Conservation (phyloP, 2,888 invertebrate genomes). For the Scaptomyza caliginosa region DNA sequence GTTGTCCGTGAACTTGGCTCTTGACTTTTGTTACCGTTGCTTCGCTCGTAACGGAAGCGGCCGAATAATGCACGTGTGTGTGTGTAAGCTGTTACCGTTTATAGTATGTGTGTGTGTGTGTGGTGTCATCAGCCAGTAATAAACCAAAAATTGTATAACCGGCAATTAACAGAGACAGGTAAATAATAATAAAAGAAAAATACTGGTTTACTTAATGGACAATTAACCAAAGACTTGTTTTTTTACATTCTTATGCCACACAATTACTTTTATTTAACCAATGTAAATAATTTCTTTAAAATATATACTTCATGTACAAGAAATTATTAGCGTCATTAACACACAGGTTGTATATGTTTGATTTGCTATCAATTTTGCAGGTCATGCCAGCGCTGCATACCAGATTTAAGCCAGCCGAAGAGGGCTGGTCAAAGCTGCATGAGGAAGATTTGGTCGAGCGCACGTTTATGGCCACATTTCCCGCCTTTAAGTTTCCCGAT, state of each 20-base stretch:
- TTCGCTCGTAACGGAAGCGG: slow-evolving; percentile 64
- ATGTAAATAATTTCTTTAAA: too few relatives aligned
- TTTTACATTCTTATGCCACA: too few relatives aligned
- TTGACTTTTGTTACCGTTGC: slow-evolving; percentile 64
- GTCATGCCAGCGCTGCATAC: slow-evolving; percentile 84
- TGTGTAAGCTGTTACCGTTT: slow-evolving; percentile 16
- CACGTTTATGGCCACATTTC: slow-evolving; percentile 87
- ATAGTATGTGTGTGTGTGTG: neutral
- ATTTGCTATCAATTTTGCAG: slow-evolving; percentile 56
- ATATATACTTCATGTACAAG: too few relatives aligned
- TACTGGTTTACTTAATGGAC: slow-evolving; percentile 16
- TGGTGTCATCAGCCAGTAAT: slow-evolving; percentile 36
- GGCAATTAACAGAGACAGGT: slow-evolving; percentile 33
- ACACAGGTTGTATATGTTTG: too few relatives aligned
- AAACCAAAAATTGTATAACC: slow-evolving; percentile 57
- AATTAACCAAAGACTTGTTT: slow-evolving; percentile 1
- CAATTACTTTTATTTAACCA: too few relatives aligned
- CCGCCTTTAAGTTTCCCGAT: slow-evolving; percentile 93
- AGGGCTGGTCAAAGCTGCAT: slow-evolving; percentile 84
- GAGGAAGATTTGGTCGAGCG: slow-evolving; percentile 84
- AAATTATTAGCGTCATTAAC: too few relatives aligned
- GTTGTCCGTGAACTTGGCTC: slow-evolving; percentile 78
- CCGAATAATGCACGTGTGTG: slow-evolving; percentile 33
- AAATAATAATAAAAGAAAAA: slow-evolving; percentile 2
- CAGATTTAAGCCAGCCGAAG: slow-evolving; percentile 81